phyloP scores from a whole-genome alignment of 2,888 invertebrate genomes.

The Busseola fusca region DNA sequence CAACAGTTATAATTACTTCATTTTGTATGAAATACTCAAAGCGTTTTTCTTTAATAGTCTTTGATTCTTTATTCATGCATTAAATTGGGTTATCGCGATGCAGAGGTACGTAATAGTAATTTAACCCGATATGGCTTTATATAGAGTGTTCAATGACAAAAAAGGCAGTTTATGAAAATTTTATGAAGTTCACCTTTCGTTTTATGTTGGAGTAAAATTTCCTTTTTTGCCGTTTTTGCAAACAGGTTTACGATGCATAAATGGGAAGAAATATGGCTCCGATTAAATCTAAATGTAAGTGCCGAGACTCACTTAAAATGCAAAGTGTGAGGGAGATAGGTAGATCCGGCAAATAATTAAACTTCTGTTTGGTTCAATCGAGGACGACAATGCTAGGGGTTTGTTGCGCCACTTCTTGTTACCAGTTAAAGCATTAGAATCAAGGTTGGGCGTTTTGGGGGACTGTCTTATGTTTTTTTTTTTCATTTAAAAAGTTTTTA shows the following conservation, averaged over 20 bases:
- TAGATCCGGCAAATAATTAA: neutral
- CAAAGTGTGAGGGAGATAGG: neutral
- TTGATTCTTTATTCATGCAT: conserved; percentile 24
- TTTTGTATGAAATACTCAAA: conserved; percentile 16
- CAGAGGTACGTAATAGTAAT: conserved; percentile 20
- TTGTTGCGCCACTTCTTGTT: too few relatives aligned
- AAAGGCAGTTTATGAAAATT: neutral
- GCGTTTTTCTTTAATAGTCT: conserved; percentile 6
- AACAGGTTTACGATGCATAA: neutral
- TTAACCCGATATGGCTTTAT: conserved; percentile 19
- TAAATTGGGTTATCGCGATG: conserved; percentile 39
- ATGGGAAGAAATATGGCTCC: neutral
- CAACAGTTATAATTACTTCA: conserved; percentile 4
- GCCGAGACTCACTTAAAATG: neutral
- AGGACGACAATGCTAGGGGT: neutral
- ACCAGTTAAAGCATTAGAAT: too few relatives aligned
- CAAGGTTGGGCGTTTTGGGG: too few relatives aligned
- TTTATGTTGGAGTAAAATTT: neutral
- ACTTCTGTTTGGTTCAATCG: too few relatives aligned
- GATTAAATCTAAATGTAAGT: neutral
- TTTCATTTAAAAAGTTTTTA: too few relatives aligned
- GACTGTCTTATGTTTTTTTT: too few relatives aligned
- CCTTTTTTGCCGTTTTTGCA: neutral
- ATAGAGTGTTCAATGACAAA: conserved; percentile 5
- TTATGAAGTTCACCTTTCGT: conserved; percentile 18